Evolutionary conservation across 2,888 invertebrate species (phyloP), one percentile per base, ranked within the genome.

Genomic region (Parnassius glacialis): DNA sequence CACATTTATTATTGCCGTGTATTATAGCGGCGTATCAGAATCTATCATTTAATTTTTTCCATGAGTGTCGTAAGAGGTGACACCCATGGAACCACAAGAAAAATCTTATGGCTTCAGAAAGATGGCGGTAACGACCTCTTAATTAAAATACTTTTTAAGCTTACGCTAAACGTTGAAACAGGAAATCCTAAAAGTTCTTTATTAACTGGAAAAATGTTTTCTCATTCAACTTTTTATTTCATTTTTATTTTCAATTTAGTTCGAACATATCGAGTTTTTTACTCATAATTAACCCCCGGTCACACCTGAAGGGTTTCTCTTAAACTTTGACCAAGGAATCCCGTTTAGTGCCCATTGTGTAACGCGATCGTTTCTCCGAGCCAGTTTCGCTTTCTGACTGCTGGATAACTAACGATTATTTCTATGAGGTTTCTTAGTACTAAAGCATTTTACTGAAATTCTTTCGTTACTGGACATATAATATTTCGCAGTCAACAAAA

Each of bases 311-410:
- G 55, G 90, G 90, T 81, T 90, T 90, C 90, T 66, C 71, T 73
- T 69, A 76, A 88, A 88, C 88, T 89, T 84, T 86, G 90, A 87
- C 90, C 89, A 83, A 69, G 77, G 87, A 89, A 87, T 74, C 87
- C 86, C 45, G 67, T 72, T 65, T 57, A 82, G 71, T 85, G 88
- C 80, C 67, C 73, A 77, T 82, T 85, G 83, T 79, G 89, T 78
- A 88, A 90, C 67, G 63, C 74, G 85, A 90, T 83, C 84, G 73
- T 74, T 81, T 77, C 71, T 68, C 73, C 67, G 67, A 66, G 69
- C 70, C 70, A 72, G 70, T 70, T 72, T 71, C 50, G 67, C 70
- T 61, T 61, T 54, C 59, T 52, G 43, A 52, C 48, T 69, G 70
- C 70, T 80, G 74, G 76, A 74, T 76, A 80, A 58, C 50, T 51